These are phyloP conservation scores for Cynoglossus semilaevis DNA, from an alignment of 2,113 vertebrate species.

Conservation along the genomic window DNA sequence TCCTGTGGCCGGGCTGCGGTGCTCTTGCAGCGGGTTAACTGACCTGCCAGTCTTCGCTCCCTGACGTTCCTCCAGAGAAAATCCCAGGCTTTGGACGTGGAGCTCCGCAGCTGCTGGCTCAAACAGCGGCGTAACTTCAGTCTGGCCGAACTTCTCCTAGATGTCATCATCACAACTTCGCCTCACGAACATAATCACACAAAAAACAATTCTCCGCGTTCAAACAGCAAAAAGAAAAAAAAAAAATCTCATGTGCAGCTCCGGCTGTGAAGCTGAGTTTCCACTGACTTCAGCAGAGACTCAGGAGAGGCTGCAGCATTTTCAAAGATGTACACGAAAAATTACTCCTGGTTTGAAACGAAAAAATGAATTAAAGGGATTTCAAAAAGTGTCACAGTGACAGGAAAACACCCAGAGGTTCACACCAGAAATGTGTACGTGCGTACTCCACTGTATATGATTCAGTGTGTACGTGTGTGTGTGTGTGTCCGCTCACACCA, in stretches of 20 bases:
- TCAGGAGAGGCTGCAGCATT: not conserved
- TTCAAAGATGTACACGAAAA: not conserved
- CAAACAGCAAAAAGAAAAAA: not conserved
- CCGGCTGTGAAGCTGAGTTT: no score
- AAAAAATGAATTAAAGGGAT: constrained; percentile 4
- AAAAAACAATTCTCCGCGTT: constrained; percentile 21
- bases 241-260: no score
- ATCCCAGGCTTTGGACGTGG: constrained; percentile 90
- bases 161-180: constrained; percentile 84
- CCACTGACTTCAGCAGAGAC: constrained; percentile 15
- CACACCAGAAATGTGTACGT: constrained; percentile 51
- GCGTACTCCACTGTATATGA: not conserved
- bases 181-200: constrained; percentile 64
- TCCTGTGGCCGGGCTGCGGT: not conserved
- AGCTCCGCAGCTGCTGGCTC: constrained; percentile 89
- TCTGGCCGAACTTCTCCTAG: constrained; percentile 70
- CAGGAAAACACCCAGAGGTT: constrained; percentile 27
- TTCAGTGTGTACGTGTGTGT: constrained; percentile 19
- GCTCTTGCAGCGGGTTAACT: constrained; percentile 61
- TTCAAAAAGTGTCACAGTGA: constrained; percentile 12
- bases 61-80: constrained; percentile 88
- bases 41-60: constrained; percentile 91
- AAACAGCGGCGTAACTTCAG: constrained; percentile 85
- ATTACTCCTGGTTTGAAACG: not conserved
- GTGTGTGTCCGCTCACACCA: constrained; percentile 31